These are phyloP conservation scores for Ctena decussata DNA, from an alignment of 2,888 invertebrate genomes.

Conservation along the genomic window DNA sequence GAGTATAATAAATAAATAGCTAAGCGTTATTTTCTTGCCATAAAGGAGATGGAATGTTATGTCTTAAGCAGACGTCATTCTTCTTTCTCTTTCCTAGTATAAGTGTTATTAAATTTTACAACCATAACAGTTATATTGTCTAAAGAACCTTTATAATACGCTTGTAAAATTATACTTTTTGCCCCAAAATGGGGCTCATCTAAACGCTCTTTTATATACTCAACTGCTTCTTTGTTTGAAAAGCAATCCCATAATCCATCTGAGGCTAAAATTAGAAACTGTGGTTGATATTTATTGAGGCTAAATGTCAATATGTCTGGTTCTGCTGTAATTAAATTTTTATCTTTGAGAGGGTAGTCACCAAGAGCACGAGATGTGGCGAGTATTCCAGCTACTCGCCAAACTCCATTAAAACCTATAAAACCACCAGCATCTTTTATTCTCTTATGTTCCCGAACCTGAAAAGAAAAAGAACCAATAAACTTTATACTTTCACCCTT, in stretches of 20 bases:
- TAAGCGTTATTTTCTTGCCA: too few relatives aligned
- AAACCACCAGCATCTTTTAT: conserved; percentile 98
- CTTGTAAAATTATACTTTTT: conserved; percentile 95
- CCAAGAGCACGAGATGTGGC: conserved; percentile 97
- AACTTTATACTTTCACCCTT: conserved; percentile 90
- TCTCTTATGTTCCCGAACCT: conserved; percentile 95
- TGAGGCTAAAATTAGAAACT: conserved; percentile 96
- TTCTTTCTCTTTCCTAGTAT: background rate
- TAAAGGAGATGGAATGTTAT: too few relatives aligned
- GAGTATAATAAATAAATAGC: too few relatives aligned
- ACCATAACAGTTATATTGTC: conserved; percentile 98
- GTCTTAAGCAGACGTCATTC: too few relatives aligned
- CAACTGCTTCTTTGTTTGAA: conserved; percentile 97
- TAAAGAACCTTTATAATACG: conserved; percentile 96
- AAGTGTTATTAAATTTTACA: conserved; percentile 90
- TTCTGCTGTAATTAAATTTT: conserved; percentile 97
- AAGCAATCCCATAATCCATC: conserved; percentile 99
- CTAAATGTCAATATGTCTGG: conserved; percentile 98
- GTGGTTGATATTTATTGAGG: conserved; percentile 93
- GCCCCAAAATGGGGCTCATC: conserved; percentile 96
- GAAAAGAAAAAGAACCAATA: conserved; percentile 52
- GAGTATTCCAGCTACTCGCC: conserved; percentile 97
- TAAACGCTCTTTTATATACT: conserved; percentile 94
- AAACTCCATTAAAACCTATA: conserved; percentile 97
- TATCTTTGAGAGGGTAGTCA: conserved; percentile 97